phyloP scores from a whole-genome alignment of 2,888 invertebrate genomes.

The Chymomyza procnemis region DNA sequence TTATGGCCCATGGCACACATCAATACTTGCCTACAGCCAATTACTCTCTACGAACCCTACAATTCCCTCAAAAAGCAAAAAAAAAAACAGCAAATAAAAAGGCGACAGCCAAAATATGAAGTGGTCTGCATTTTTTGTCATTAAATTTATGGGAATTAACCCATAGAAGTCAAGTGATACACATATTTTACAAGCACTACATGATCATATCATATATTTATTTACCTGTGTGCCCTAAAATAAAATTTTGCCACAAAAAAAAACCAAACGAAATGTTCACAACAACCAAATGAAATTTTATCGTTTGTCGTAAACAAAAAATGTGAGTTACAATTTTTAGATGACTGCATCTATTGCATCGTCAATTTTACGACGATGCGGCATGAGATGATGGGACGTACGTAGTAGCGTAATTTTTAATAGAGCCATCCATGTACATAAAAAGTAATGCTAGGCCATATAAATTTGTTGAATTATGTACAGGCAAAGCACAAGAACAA shows the following conservation, averaged over 20 bases:
- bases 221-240: not conserved
- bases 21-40: no score
- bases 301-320: not conserved
- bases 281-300: not conserved
- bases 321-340: not conserved
- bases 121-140: not conserved
- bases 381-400: not conserved
- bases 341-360: not conserved
- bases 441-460: not conserved
- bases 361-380: not conserved
- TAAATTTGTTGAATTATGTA: not conserved
- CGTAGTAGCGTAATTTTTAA: not conserved
- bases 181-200: not conserved
- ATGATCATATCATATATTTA: not conserved
- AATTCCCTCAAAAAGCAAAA: no score
- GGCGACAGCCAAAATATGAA: not conserved
- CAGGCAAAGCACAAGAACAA: not conserved
- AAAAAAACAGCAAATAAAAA: no score
- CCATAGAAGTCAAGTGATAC: not conserved
- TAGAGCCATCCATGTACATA: not conserved
- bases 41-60: no score
- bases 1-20: no score
- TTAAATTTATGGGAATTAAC: not conserved
- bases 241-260: not conserved
- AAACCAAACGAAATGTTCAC: not conserved